Percentiles rank a stretch among this genome's conserved stretches.
Evolutionary conservation across 2,888 invertebrate genomes (phyloP).

Genomic region (Drosophila buzzatii): DNA sequence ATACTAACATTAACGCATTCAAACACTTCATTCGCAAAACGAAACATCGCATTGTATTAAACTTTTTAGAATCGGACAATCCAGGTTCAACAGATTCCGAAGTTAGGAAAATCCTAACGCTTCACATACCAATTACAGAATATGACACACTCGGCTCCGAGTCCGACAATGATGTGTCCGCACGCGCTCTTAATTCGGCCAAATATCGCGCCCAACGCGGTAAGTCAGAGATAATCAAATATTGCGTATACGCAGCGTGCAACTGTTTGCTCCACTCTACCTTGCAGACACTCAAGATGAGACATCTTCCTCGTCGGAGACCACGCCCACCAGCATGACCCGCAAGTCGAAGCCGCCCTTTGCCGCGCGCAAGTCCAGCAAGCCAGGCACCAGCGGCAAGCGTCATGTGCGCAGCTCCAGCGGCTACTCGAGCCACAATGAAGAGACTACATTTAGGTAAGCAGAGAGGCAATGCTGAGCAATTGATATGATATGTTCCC

Average conservation of each 20-base stretch:
- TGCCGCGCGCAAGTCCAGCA: conserved; percentile 89
- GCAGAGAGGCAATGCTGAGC: conserved; percentile 26
- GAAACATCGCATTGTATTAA: conserved; percentile 85
- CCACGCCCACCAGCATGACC: conserved; percentile 89
- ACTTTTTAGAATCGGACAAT: conserved; percentile 94
- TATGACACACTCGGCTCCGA: conserved; percentile 94
- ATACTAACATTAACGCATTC: conserved; percentile 69
- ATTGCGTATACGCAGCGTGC: conserved; percentile 10
- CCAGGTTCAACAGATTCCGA: conserved; percentile 97
- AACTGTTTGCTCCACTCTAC: neutral
- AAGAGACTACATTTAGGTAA: conserved; percentile 93
- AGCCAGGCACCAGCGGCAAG: conserved; percentile 87
- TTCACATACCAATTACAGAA: conserved; percentile 97
- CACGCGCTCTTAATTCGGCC: conserved; percentile 87
- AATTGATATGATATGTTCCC: conserved; percentile 32
- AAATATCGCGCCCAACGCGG: conserved; percentile 85
- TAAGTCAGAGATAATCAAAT: conserved; percentile 46
- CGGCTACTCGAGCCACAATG: conserved; percentile 93
- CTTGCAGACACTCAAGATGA: conserved; percentile 89
- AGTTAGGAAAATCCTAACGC: conserved; percentile 96
- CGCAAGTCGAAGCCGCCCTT: conserved; percentile 91
- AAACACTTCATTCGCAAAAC: conserved; percentile 67
- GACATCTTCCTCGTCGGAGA: conserved; percentile 92
- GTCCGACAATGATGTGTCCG: conserved; percentile 92
- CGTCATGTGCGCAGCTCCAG: conserved; percentile 92